Evolutionary conservation across 1,140 invertebrate genomes (phyloP).

Genomic region (Myzus persicae): DNA sequence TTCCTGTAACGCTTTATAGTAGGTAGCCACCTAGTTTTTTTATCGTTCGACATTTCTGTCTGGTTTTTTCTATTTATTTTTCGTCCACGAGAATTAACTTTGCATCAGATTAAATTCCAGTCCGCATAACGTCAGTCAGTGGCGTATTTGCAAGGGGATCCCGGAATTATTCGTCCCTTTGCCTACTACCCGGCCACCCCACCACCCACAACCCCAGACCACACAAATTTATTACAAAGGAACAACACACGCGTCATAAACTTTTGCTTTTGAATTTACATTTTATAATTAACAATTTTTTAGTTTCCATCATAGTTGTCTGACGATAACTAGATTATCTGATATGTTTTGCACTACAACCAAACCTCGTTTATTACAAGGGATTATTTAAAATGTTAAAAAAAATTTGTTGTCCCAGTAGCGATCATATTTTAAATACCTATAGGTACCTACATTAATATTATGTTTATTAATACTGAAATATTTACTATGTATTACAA

Average conservation of each 20-base stretch:
- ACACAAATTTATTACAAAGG: neutral
- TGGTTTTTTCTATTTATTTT: neutral
- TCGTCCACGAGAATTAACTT: neutral
- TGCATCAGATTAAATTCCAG: neutral
- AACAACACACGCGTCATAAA: neutral
- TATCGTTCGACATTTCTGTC: neutral
- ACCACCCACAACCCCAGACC: neutral
- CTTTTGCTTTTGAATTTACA: neutral
- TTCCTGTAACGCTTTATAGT: neutral
- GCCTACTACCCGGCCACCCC: too few species aligned
- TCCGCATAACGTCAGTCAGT: neutral
- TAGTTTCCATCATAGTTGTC: neutral
- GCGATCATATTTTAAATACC: neutral
- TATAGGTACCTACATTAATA: neutral
- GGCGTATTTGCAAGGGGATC: neutral
- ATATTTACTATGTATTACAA: too few species aligned
- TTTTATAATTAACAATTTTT: constrained; percentile 1
- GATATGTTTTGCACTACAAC: neutral
- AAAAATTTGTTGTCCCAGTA: neutral
- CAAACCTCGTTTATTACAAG: too few species aligned
- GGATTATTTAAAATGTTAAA: neutral
- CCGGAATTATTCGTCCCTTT: neutral
- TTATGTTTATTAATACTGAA: neutral
- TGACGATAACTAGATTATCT: neutral
- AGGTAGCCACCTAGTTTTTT: neutral